Evolutionary conservation across 2,797 vertebrate genomes (phyloP).

Genomic region (Coendou prehensilis): DNA sequence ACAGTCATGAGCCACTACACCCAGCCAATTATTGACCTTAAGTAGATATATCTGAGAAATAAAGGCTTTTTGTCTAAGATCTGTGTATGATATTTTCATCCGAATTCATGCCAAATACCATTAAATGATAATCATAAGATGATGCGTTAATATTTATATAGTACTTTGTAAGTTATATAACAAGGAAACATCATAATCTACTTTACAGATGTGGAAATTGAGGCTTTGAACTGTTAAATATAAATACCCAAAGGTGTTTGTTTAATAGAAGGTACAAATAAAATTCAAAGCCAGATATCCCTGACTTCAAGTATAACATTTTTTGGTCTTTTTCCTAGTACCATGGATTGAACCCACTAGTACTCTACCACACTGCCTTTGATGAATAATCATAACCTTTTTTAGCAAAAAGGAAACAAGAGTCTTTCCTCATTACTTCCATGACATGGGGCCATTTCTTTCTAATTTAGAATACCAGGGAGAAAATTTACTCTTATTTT

Average conservation of each 20-base stretch:
- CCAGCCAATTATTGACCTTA: not conserved
- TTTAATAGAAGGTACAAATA: not conserved
- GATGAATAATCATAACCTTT: not conserved
- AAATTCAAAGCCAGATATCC: slow-evolving; percentile 34
- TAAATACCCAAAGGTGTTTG: not conserved
- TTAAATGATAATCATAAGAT: slow-evolving; percentile 7
- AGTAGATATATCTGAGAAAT: not conserved
- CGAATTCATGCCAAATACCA: not conserved
- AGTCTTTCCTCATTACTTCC: not conserved
- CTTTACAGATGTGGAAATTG: not conserved
- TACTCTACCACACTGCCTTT: not conserved
- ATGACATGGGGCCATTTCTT: not conserved
- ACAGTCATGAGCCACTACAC: not conserved
- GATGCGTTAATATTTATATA: not conserved
- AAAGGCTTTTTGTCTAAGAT: not conserved
- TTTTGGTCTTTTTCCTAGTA: too few relatives aligned
- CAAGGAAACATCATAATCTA: not conserved
- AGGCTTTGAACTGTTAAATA: not conserved
- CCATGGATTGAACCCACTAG: not conserved
- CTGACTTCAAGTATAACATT: not conserved
- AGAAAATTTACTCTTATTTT: slow-evolving; percentile 37
- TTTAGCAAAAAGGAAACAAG: not conserved
- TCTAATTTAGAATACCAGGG: not conserved
- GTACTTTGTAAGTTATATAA: not conserved
- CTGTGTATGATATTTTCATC: not conserved